Conservation (phyloP, 1,140 invertebrate genomes). For the Matsumurasca onukii region DNA sequence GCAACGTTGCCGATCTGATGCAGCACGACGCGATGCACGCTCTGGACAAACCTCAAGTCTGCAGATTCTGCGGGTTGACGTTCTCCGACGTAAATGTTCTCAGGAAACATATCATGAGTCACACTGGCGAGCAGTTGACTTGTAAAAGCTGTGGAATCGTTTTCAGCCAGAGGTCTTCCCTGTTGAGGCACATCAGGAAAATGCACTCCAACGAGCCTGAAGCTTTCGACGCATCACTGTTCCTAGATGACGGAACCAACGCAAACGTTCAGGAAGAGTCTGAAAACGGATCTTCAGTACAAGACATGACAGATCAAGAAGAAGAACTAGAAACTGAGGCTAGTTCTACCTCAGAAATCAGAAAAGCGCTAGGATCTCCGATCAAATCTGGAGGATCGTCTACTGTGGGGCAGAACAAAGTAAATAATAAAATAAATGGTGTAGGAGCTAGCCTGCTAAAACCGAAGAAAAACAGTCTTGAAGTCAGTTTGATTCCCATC, state of each 20-base stretch:
- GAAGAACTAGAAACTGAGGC: background rate
- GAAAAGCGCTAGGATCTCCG: slow-evolving; percentile 15
- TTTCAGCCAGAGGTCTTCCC: slow-evolving; percentile 43
- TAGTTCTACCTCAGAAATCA: background rate
- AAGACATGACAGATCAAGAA: slow-evolving; percentile 7
- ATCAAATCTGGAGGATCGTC: slow-evolving; percentile 1
- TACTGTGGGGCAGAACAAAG: background rate
- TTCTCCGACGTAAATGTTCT: slow-evolving; percentile 38
- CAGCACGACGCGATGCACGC: slow-evolving; percentile 26
- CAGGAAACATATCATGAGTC: slow-evolving; percentile 39
- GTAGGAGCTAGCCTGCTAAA: background rate
- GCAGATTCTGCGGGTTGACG: slow-evolving; percentile 37
- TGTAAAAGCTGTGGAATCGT: slow-evolving; percentile 41
- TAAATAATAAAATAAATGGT: background rate
- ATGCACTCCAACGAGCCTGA: slow-evolving; percentile 35
- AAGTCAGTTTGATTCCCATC: background rate
- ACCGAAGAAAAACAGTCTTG: background rate
- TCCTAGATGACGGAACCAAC: background rate
- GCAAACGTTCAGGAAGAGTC: background rate
- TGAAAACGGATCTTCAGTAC: background rate
- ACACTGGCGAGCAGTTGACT: slow-evolving; percentile 39
- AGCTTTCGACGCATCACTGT: background rate
- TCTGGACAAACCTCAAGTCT: slow-evolving; percentile 30
- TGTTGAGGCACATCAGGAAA: slow-evolving; percentile 41
- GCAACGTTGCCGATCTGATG: slow-evolving; percentile 19